These are phyloP conservation scores for Acrobasis repandana DNA, from an alignment of 2,888 invertebrate genomes.

Conservation along the genomic window DNA sequence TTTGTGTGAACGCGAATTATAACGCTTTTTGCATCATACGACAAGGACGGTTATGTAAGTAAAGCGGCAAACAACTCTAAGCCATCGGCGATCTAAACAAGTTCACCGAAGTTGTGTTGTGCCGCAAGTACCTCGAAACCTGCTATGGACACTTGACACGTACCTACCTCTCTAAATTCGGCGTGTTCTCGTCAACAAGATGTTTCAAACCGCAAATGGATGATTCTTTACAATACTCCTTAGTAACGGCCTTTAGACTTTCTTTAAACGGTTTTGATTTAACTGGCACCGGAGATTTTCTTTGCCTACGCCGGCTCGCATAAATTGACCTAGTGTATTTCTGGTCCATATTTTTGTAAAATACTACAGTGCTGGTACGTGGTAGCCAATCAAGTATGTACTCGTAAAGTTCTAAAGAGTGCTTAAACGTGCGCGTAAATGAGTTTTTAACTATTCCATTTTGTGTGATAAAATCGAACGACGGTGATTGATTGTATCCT, in stretches of 20 bases:
- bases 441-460: slow-evolving; percentile 50
- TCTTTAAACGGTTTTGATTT: slow-evolving; percentile 51
- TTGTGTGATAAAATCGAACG: slow-evolving; percentile 60
- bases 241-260: slow-evolving; percentile 60
- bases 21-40: slow-evolving; percentile 7
- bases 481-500: slow-evolving; percentile 66
- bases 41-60: slow-evolving; percentile 10
- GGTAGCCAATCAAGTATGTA: background rate
- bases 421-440: slow-evolving; percentile 37
- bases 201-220: slow-evolving; percentile 76
- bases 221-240: slow-evolving; percentile 72
- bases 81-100: slow-evolving; percentile 49
- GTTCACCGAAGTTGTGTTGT: slow-evolving; percentile 48
- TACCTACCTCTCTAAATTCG: slow-evolving; percentile 67
- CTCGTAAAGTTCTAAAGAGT: slow-evolving; percentile 27
- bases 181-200: slow-evolving; percentile 62
- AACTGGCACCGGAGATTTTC: slow-evolving; percentile 36
- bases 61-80: slow-evolving; percentile 44
- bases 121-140: slow-evolving; percentile 38
- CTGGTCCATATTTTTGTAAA: slow-evolving; percentile 25
- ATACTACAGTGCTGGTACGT: background rate
- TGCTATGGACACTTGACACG: slow-evolving; percentile 2
- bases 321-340: slow-evolving; percentile 15
- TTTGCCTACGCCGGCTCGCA: slow-evolving; percentile 34
- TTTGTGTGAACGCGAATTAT: slow-evolving; percentile 9